A percentile compares a stretch with the other conserved stretches of the same genome.
phyloP scores from a whole-genome alignment of 1,140 invertebrate genomes.

The Trichonephila inaurata region DNA sequence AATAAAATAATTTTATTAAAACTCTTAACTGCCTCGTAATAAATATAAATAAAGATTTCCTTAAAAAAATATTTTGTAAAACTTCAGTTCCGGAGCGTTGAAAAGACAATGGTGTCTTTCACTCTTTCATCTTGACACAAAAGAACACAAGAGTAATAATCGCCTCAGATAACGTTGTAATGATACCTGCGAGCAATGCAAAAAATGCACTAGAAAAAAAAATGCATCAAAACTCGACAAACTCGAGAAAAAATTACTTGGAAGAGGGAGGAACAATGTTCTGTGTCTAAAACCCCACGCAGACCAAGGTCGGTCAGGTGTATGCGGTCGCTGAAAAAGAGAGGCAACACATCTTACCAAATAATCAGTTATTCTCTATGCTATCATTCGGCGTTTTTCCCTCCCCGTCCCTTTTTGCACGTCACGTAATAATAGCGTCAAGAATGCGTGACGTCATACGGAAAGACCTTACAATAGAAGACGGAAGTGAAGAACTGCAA shows the following conservation, averaged over 20 bases:
- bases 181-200: not conserved
- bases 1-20: too few species aligned
- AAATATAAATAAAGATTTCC: too few species aligned
- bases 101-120: too few species aligned
- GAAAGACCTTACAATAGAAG: slow-evolving; percentile 56
- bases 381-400: not conserved
- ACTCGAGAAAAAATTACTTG: not conserved
- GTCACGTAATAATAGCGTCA: slow-evolving; percentile 58
- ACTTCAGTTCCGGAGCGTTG: too few species aligned
- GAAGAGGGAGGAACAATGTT: not conserved
- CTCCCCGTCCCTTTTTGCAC: not conserved
- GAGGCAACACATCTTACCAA: slow-evolving; percentile 48
- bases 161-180: not conserved
- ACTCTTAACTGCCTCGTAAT: too few species aligned
- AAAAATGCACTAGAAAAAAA: not conserved
- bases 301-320: slow-evolving; percentile 68
- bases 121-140: too few species aligned
- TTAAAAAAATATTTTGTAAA: too few species aligned
- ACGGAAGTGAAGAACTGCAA: slow-evolving; percentile 59
- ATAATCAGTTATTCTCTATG: slow-evolving; percentile 52
- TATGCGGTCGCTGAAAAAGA: slow-evolving; percentile 43
- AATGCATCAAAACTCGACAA: not conserved
- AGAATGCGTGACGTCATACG: slow-evolving; percentile 65
- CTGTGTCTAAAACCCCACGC: not conserved
- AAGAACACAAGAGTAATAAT: too few species aligned